Evolutionary conservation across 2,797 vertebrate species (phyloP).

Genomic region (Ambastaia sidthimunki): DNA sequence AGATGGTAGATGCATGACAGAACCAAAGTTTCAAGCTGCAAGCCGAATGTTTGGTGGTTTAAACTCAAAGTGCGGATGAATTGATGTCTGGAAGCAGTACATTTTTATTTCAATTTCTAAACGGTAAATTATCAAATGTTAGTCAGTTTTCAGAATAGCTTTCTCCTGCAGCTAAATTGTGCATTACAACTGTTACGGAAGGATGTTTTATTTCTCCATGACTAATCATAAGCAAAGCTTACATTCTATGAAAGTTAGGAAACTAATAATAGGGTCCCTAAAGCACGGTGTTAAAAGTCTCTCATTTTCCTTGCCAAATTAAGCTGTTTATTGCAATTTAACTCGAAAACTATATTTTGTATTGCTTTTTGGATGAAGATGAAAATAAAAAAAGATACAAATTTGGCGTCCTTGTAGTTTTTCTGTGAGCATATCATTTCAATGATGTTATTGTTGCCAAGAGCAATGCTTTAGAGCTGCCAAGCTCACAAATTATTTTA

Average conservation of each 20-base stretch:
- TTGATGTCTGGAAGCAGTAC: not conserved
- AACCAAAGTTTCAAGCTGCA: not conserved
- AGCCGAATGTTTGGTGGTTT: not conserved
- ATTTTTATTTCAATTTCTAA: slow-evolving; percentile 1
- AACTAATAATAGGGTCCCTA: slow-evolving; percentile 32
- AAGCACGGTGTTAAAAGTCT: slow-evolving; percentile 9
- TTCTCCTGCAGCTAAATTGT: slow-evolving; percentile 9
- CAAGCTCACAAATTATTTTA: slow-evolving; percentile 17
- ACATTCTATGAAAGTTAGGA: not conserved
- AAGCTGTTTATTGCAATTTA: slow-evolving; percentile 24
- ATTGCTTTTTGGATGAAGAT: slow-evolving; percentile 8
- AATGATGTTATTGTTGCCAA: slow-evolving; percentile 17
- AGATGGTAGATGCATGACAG: not conserved
- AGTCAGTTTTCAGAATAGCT: not conserved
- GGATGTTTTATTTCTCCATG: slow-evolving; percentile 16
- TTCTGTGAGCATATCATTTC: slow-evolving; percentile 14
- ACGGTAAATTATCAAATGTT: not conserved
- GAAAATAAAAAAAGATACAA: slow-evolving; percentile 5
- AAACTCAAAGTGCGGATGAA: not conserved
- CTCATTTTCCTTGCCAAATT: slow-evolving; percentile 19
- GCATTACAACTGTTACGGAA: slow-evolving; percentile 8
- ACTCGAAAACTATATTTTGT: slow-evolving; percentile 16
- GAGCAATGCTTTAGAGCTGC: slow-evolving; percentile 10
- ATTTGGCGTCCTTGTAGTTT: slow-evolving; percentile 25
- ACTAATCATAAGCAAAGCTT: slow-evolving; percentile 19